Conservation (phyloP, 2,888 invertebrate species). For the Bombylius discolor region DNA sequence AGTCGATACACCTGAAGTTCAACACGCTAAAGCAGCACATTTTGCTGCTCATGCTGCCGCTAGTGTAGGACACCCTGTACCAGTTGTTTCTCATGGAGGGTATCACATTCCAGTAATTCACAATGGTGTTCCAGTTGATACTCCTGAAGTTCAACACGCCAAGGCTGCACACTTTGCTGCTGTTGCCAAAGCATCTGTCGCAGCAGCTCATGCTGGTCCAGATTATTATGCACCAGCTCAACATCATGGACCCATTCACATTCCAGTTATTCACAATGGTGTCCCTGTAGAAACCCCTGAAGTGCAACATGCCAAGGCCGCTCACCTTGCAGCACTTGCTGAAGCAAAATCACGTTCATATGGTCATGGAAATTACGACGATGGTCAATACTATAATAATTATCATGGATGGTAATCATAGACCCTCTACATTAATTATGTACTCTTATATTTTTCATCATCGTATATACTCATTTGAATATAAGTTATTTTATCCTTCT, state of each 20-base stretch:
- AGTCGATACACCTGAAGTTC: conserved; percentile 41
- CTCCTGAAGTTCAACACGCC: conserved; percentile 40
- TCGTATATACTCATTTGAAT: background rate
- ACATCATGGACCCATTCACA: conserved; percentile 34
- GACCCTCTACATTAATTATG: background rate
- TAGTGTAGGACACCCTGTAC: conserved; percentile 17
- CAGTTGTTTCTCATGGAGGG: conserved; percentile 18
- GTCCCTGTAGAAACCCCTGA: conserved; percentile 41
- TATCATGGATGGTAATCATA: background rate
- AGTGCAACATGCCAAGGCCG: conserved; percentile 37
- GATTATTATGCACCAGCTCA: conserved; percentile 24
- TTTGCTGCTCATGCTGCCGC: conserved; percentile 33
- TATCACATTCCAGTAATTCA: conserved; percentile 35
- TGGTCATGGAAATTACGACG: background rate
- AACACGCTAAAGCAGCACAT: conserved; percentile 36
- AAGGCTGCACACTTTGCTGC: conserved; percentile 35
- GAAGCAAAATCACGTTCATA: conserved; percentile 24
- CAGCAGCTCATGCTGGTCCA: conserved; percentile 12
- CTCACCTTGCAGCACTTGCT: conserved; percentile 33
- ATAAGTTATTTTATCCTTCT: conserved; percentile 9
- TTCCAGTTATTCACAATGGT: conserved; percentile 38
- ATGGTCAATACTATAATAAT: background rate
- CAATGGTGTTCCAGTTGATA: conserved; percentile 39
- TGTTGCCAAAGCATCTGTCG: conserved; percentile 26
- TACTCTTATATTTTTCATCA: background rate